These are phyloP conservation scores for rabbit (Oryctolagus cuniculus) DNA, from an alignment of 2,113 vertebrate genomes.

Conservation along the genomic window mOryCun1.1 NC_091433.1:174953001-174953500, in stretches of 20 bases:
- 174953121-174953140: conserved; percentile 75
- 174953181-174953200: conserved; percentile 67
- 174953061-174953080: conserved; percentile 74
- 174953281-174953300: conserved; percentile 60
- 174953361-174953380: conserved; percentile 79
- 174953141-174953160: conserved; percentile 68
- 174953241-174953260: conserved; percentile 33
- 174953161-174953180: conserved; percentile 66
- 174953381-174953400: conserved; percentile 80
- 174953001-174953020: conserved; percentile 59
- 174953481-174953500: conserved; percentile 76
- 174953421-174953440: background rate
- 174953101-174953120: conserved; percentile 77
- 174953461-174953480: conserved; percentile 71
- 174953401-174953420: conserved; percentile 75
- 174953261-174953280: conserved; percentile 64
- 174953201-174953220: conserved; percentile 63
- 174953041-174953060: conserved; percentile 67
- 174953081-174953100: conserved; percentile 77
- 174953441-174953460: background rate
- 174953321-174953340: conserved; percentile 79
- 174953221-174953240: conserved; percentile 50
- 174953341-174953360: conserved; percentile 82
- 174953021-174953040: conserved; percentile 63
- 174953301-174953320: conserved; percentile 74